phyloP scores from a whole-genome alignment of 2,888 invertebrate species.

The Eilema sororculum region DNA sequence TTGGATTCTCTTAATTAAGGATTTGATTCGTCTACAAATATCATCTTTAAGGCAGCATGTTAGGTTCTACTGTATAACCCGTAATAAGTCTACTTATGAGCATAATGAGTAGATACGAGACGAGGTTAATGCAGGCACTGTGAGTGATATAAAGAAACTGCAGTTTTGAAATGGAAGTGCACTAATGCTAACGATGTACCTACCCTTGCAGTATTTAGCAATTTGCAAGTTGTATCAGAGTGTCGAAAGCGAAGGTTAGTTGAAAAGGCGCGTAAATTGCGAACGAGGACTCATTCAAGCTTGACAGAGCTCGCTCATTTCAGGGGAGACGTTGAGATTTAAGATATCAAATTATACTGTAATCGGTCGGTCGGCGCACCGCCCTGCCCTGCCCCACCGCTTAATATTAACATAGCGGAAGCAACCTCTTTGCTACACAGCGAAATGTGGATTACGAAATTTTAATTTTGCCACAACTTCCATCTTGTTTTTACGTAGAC shows the following conservation, averaged over 20 bases:
- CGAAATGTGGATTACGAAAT: constrained; percentile 76
- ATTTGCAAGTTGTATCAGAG: constrained; percentile 62
- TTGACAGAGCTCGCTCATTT: constrained; percentile 71
- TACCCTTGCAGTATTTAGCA: constrained; percentile 53
- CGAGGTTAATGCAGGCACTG: constrained; percentile 18
- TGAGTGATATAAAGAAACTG: constrained; percentile 27
- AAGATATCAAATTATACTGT: constrained; percentile 83
- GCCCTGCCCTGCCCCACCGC: constrained; percentile 61
- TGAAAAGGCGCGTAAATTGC: constrained; percentile 83
- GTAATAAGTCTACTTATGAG: constrained; percentile 45
- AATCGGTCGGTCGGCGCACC: constrained; percentile 74
- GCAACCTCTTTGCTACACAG: constrained; percentile 73
- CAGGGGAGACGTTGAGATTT: constrained; percentile 74
- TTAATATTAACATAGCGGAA: constrained; percentile 82
- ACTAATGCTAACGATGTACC: constrained; percentile 52
- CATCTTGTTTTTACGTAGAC: constrained; percentile 77
- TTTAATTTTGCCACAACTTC: constrained; percentile 79
- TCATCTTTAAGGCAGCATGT: constrained; percentile 65
- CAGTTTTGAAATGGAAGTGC: constrained; percentile 39
- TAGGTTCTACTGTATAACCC: constrained; percentile 51
- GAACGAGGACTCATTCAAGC: constrained; percentile 77
- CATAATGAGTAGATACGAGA: constrained; percentile 13
- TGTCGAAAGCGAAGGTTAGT: constrained; percentile 56
- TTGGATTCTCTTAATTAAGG: constrained; percentile 85
- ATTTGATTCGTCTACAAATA: constrained; percentile 78